Evolutionary conservation across 2,113 vertebrate genomes (phyloP), one percentile per base, ranked within the genome.

Genomic region (Tupaia chinensis): DNA sequence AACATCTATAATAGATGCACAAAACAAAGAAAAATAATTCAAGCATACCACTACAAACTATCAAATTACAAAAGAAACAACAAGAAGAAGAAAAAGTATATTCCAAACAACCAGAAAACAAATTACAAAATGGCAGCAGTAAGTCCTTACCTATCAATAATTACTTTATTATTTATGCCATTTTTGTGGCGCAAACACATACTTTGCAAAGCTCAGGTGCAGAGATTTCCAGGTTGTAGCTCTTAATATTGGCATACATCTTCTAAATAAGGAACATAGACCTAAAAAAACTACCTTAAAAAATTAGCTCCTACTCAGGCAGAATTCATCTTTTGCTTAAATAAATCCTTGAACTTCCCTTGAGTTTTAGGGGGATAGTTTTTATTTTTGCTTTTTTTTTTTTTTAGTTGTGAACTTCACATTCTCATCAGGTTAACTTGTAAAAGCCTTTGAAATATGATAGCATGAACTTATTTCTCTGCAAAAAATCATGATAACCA

Each of bases 321-420:
- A 61, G 25, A 9, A 72, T 69, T 83, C n/a, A 16, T 13, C 68
- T 66, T 95, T 84, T 60, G n/a, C 32, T 82, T 91, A 93, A 91
- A 44, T 61, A 23, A 29, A 70, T 60, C 29, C 54, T 86, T 83
- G 25, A 66, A 58, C 5, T 68, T 61, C 29, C 25, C 54, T 78
- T 44, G 44, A 44, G 44, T 44, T 44, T 44, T 44, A 44, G 44
- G 44, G 44, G 44, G 44, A 44, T 44, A 44, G 34, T 70, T 92
- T 81, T 69, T 25, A 27, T 56, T 1, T 73, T 60, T 34, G 12
- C 85, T 81, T 79, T 54, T 3, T 11, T 79, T 80, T 79, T 80
- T 23, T 19, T 60, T n/a, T n/a, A 53, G 4, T 78, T 68, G 10
- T 7, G 44, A 82, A 22, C 9, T 20, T 87, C 32, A 58, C 53